Base-by-base conservation (phyloP, 2,888 invertebrate genomes). In the Eristalis tenax region DNA sequence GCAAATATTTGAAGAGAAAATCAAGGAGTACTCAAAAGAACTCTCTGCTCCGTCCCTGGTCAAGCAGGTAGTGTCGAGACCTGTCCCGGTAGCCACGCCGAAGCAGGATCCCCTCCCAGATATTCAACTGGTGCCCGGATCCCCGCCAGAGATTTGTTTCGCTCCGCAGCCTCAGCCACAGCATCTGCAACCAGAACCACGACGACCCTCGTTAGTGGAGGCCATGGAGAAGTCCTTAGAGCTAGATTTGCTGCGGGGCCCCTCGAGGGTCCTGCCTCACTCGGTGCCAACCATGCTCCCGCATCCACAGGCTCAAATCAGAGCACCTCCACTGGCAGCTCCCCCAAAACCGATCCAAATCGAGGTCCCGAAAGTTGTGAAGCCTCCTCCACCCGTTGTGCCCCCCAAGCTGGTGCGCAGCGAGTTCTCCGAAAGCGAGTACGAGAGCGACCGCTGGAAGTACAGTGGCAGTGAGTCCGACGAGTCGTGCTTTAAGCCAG, bases 371-470 rank as follows among this genome's bases (percentile, higher is more conserved):
- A 95, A 94, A 89, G 94, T 95, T 81, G 95, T 81, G 8, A 93
- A 93, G 35, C 94, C 93, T 89, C 94, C 94, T 5, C 94, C 95
- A 28, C 94, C 95, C 3, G 94, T 95, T 0, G 93, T 94, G 28
- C 95, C 95, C 0, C 93, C 94, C 0, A 95, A 95, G 89, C 94
- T 95, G 89, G 91, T 94, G 1, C 94, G 94, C 90, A 94, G 94
- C 11, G 94, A 93, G 88, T 94, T 94, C 88, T 93, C 94, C 40
- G 95, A 95, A 89, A 95, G 95, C 88, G 96, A 96, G 89, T 95
- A 96, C 89, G 96, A 96, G 91, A 96, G 95, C 81, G 96, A 96
- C 91, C 95, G 95, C 90, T 95, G 95, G 94, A 94, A 94, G 88
- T 95, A 94, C 35, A 95, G 94, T 88, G 95, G 94, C 85, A 95